Percentiles rank a stretch among this genome's conserved stretches.
phyloP scores from a whole-genome alignment of 2,888 invertebrate species.

The Nebria salina region DNA sequence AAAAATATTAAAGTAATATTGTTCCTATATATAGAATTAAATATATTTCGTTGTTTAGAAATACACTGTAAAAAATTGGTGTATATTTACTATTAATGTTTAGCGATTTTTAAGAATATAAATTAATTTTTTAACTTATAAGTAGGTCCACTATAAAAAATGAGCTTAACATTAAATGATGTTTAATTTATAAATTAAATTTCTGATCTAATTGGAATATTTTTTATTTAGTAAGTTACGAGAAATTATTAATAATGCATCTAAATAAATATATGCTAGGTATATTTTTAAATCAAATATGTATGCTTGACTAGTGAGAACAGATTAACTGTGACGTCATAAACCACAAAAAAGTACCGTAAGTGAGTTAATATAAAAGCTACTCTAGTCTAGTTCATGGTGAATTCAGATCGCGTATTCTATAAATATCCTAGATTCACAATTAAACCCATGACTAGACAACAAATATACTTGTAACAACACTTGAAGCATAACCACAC shows the following conservation, averaged over 20 bases:
- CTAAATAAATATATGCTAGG: too few species aligned
- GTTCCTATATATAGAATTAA: constrained; percentile 26
- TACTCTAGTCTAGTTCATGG: background rate
- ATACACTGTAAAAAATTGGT: background rate
- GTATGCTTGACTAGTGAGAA: background rate
- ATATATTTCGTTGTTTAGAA: background rate
- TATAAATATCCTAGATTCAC: background rate
- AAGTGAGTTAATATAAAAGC: background rate
- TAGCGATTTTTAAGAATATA: too few species aligned
- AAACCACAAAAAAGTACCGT: background rate
- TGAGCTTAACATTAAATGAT: too few species aligned
- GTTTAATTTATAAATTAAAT: too few species aligned
- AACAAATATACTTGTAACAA: background rate
- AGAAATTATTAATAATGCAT: background rate
- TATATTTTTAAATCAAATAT: too few species aligned
- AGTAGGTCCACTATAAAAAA: too few species aligned
- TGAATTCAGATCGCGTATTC: background rate
- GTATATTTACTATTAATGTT: background rate
- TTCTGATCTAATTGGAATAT: too few species aligned
- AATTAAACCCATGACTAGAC: background rate
- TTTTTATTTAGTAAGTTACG: too few species aligned
- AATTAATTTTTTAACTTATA: too few species aligned
- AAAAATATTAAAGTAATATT: constrained; percentile 35
- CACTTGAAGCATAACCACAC: background rate
- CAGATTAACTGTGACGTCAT: background rate